These are phyloP conservation scores for Dorcus hopei DNA, from an alignment of 2,888 invertebrate genomes.

Conservation along the genomic window DNA sequence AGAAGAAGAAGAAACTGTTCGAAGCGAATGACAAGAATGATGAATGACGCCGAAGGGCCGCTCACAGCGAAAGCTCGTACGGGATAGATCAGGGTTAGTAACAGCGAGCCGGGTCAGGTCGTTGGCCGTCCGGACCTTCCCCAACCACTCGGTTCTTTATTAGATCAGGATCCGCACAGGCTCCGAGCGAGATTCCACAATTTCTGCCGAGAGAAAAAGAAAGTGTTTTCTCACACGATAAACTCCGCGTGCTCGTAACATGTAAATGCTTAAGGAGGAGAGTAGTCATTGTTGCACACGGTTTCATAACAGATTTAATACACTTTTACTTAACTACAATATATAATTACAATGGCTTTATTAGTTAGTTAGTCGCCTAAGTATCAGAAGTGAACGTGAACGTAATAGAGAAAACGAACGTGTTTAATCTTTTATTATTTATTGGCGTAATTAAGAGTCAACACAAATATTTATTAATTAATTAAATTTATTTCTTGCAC, in stretches of 20 bases:
- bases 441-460: no score
- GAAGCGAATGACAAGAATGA: neutral
- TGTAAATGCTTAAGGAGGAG: neutral
- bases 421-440: no score
- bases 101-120: constrained; percentile 2
- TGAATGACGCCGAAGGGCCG: constrained; percentile 2
- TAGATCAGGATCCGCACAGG: constrained; percentile 1
- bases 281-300: neutral
- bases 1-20: neutral
- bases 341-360: no score
- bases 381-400: no score
- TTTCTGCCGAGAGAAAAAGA: neutral
- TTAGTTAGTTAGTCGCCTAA: no score
- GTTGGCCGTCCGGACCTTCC: constrained; percentile 3
- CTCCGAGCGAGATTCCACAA: neutral
- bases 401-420: no score
- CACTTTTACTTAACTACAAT: neutral
- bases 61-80: constrained; percentile 2
- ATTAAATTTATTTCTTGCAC: no score
- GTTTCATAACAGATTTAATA: neutral
- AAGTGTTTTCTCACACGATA: neutral
- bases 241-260: neutral
- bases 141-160: neutral
- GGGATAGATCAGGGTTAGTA: constrained; percentile 5
- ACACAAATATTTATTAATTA: no score